Evolutionary conservation across 1,140 invertebrate genomes (phyloP).

Genomic region (Papilio xuthus): DNA sequence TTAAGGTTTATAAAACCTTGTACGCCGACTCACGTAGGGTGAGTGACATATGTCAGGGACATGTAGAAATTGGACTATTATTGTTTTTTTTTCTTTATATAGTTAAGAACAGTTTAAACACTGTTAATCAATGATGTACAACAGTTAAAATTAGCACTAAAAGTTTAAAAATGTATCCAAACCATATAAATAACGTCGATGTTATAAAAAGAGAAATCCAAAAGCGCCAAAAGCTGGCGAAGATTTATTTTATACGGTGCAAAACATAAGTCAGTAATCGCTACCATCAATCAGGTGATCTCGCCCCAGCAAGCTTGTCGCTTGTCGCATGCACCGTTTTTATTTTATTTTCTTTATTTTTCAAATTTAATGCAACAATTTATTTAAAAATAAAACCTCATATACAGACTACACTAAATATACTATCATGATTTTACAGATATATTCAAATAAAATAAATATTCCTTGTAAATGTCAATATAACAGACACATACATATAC

Average conservation of each 20-base stretch:
- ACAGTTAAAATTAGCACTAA: background rate
- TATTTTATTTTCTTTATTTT: slow-evolving; percentile 7
- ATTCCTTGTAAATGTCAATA: too few relatives aligned
- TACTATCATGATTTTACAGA: too few relatives aligned
- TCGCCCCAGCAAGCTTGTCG: slow-evolving; percentile 27
- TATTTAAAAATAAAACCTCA: background rate
- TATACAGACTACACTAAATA: background rate
- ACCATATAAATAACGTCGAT: slow-evolving; percentile 11
- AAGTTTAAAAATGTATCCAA: background rate
- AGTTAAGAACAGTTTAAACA: background rate
- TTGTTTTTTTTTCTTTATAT: background rate
- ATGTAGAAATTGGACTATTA: background rate
- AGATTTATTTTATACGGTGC: slow-evolving; percentile 34
- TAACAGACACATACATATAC: too few relatives aligned
- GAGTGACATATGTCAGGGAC: too few relatives aligned
- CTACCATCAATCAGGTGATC: slow-evolving; percentile 32
- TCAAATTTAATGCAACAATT: background rate
- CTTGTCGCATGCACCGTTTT: slow-evolving; percentile 13
- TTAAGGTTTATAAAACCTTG: too few relatives aligned
- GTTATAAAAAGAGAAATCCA: slow-evolving; percentile 21
- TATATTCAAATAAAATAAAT: too few relatives aligned
- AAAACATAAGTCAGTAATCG: slow-evolving; percentile 37
- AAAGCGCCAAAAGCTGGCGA: slow-evolving; percentile 21
- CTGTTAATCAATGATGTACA: background rate
- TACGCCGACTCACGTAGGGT: too few relatives aligned